phyloP scores from a whole-genome alignment of 2,888 invertebrate species.

The Chromoteleia sp. region DNA sequence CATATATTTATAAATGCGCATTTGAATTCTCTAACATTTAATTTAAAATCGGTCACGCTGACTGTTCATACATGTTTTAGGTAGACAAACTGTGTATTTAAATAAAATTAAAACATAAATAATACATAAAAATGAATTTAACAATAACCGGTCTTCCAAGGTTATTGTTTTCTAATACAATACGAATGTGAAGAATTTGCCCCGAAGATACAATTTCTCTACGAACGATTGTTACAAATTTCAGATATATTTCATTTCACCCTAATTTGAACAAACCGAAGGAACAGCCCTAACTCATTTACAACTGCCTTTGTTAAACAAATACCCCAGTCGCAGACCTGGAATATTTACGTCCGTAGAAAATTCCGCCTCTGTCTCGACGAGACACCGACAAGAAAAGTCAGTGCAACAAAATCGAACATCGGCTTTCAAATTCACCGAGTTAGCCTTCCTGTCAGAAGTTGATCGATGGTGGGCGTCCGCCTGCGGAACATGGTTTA shows the following conservation, averaged over 20 bases:
- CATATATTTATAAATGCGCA: too few species aligned
- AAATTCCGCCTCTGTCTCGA: conserved; percentile 8
- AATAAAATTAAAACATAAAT: too few species aligned
- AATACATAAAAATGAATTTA: too few species aligned
- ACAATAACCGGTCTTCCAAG: too few species aligned
- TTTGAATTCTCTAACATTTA: too few species aligned
- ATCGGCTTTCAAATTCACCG: conserved; percentile 46
- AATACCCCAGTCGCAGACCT: neutral
- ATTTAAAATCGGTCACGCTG: too few species aligned
- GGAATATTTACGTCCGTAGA: conserved; percentile 3
- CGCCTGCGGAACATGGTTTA: conserved; percentile 58
- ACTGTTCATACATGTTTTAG: too few species aligned
- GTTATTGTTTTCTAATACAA: too few species aligned
- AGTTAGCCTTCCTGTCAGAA: conserved; percentile 57
- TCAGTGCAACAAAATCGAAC: conserved; percentile 47
- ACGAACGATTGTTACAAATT: conserved; percentile 75
- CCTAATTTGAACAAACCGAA: too few species aligned
- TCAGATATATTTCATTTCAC: conserved; percentile 13
- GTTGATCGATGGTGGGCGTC: conserved; percentile 72
- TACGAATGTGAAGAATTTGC: too few species aligned
- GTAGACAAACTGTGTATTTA: too few species aligned
- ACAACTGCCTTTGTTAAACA: conserved; percentile 3
- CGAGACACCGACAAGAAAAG: conserved; percentile 25
- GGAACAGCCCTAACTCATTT: neutral
- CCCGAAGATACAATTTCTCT: too few species aligned